Evolutionary conservation across 2,113 vertebrate genomes (phyloP).

Genomic region (Melanerpes aurifrons): DNA sequence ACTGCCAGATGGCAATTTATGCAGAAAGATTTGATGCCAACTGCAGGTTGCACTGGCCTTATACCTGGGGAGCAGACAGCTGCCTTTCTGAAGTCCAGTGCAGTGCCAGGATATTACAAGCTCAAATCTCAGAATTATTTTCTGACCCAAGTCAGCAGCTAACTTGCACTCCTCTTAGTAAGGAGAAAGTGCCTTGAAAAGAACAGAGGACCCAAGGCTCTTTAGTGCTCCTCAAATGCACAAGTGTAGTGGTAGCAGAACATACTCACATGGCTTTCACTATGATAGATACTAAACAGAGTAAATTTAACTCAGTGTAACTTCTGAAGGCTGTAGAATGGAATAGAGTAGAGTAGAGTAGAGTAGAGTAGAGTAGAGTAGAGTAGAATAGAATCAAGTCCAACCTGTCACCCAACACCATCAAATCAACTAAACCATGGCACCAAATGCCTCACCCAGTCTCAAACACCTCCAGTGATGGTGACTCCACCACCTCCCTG

Average conservation of each 20-base stretch:
- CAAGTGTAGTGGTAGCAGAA: background rate
- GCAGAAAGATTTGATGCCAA: accelerated
- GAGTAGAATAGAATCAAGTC: too few relatives aligned
- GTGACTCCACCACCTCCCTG: too few relatives aligned
- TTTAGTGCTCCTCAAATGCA: background rate
- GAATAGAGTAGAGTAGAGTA: too few relatives aligned
- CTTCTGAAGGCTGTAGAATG: background rate
- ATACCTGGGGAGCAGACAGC: accelerated
- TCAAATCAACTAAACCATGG: too few relatives aligned
- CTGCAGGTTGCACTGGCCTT: background rate
- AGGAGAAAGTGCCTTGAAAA: background rate
- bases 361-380: too few relatives aligned
- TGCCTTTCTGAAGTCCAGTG: background rate
- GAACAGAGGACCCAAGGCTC: background rate
- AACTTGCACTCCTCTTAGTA: background rate
- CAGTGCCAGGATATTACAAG: accelerated
- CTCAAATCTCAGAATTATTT: background rate
- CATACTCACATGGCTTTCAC: background rate
- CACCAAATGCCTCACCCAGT: too few relatives aligned
- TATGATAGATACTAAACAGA: background rate
- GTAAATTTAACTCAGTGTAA: background rate
- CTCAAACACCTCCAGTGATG: too few relatives aligned
- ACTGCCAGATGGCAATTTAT: background rate
- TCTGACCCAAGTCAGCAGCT: background rate
- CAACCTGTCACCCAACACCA: too few relatives aligned